Conservation (phyloP, 2,113 vertebrate genomes). For the Ailuropoda melanoleuca region DNA sequence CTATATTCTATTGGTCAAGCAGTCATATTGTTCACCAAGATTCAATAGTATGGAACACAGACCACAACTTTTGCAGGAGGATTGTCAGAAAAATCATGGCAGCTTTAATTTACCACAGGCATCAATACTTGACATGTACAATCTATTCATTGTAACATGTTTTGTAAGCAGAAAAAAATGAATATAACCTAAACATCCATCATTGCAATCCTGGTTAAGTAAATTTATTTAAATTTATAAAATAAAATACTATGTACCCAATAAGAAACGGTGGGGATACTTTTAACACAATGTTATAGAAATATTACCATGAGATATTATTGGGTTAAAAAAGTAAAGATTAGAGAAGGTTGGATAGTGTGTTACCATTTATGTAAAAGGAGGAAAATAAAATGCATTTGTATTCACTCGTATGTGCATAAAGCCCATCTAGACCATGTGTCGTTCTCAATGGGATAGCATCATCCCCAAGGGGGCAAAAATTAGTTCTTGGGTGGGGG, state of each 20-base stretch:
- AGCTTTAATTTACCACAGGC: background rate
- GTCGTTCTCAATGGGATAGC: background rate
- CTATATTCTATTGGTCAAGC: background rate
- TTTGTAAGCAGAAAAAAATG: slow-evolving; percentile 7
- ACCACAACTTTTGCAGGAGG: background rate
- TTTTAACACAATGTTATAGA: background rate
- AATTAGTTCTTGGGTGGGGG: background rate
- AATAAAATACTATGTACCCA: background rate
- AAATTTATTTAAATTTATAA: slow-evolving; percentile 27
- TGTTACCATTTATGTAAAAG: background rate
- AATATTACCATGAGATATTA: background rate
- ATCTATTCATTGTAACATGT: background rate
- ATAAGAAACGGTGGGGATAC: background rate
- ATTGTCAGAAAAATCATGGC: background rate
- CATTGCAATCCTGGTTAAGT: background rate
- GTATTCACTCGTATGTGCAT: background rate
- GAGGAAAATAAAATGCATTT: background rate
- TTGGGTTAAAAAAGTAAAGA: background rate
- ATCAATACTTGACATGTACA: background rate
- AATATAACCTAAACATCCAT: background rate
- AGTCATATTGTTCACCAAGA: background rate
- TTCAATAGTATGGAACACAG: background rate
- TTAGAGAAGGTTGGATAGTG: background rate
- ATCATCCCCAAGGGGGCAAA: background rate
- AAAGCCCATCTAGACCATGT: background rate